These are phyloP conservation scores for Dioctria linearis DNA, from an alignment of 2,888 invertebrate genomes.

Conservation along the genomic window DNA sequence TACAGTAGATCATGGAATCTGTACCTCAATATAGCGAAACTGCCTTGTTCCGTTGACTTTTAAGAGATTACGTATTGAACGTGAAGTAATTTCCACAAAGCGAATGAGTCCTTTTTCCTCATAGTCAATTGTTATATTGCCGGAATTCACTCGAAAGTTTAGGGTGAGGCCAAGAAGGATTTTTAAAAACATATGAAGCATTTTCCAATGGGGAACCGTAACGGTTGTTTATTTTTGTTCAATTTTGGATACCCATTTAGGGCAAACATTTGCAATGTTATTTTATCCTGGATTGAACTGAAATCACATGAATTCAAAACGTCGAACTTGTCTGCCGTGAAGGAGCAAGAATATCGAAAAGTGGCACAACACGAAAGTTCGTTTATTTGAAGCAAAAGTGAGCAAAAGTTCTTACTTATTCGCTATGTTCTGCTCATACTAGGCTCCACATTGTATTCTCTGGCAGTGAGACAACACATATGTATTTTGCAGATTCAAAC, in stretches of 20 bases:
- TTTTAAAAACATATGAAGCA: neutral
- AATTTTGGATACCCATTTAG: slow-evolving; percentile 20
- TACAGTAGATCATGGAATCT: neutral
- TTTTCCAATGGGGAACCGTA: slow-evolving; percentile 8
- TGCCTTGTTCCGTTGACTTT: slow-evolving; percentile 8
- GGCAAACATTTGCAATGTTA: slow-evolving; percentile 32
- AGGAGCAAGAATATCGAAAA: no score
- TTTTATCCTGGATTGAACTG: neutral
- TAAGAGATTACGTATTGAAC: slow-evolving; percentile 47
- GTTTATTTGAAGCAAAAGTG: slow-evolving; percentile 12
- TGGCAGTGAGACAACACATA: neutral
- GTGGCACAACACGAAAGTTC: neutral
- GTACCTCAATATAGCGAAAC: neutral
- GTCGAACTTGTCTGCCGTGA: no score
- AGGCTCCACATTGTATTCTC: slow-evolving; percentile 27
- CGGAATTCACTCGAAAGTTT: neutral
- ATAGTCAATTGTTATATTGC: slow-evolving; percentile 34
- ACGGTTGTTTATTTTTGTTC: slow-evolving; percentile 27
- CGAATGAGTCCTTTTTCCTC: slow-evolving; percentile 22
- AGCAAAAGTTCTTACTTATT: slow-evolving; percentile 4
- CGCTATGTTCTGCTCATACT: slow-evolving; percentile 10
- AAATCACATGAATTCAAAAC: no score
- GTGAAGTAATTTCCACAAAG: slow-evolving; percentile 45
- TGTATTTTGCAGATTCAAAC: neutral
- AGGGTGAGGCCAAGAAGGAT: neutral